Evolutionary conservation across 2,888 invertebrate genomes (phyloP).

Genomic region (Oxytorus armatus): DNA sequence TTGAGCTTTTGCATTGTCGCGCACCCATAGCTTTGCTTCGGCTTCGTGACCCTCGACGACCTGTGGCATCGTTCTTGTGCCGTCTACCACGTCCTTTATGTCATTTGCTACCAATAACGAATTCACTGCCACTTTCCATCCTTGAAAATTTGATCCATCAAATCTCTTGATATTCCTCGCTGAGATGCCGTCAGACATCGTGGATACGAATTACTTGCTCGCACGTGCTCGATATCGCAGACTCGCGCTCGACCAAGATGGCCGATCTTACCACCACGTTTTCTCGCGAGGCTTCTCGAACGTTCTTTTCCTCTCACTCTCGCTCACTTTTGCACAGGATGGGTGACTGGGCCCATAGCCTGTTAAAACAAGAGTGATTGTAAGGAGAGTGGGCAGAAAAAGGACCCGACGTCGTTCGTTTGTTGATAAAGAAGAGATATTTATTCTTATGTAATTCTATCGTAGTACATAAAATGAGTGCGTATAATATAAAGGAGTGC

Average conservation of each 20-base stretch:
- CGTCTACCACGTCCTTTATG: constrained; percentile 24
- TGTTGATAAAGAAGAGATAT: not conserved
- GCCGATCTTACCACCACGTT: constrained; percentile 18
- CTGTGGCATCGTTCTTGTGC: constrained; percentile 15
- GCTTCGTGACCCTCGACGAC: not conserved
- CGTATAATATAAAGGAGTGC: too few relatives aligned
- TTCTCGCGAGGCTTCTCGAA: constrained; percentile 6
- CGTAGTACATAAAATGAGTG: too few relatives aligned
- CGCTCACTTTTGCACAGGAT: constrained; percentile 1
- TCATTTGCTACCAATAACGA: constrained; percentile 37
- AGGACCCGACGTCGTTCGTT: not conserved
- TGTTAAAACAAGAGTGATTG: constrained; percentile 6
- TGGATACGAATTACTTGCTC: constrained; percentile 34
- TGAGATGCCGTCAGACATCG: constrained; percentile 20
- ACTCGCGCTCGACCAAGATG: constrained; percentile 12
- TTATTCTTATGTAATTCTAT: not conserved
- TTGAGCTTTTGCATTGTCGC: constrained; percentile 55
- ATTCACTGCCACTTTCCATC: constrained; percentile 22
- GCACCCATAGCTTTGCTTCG: constrained; percentile 18
- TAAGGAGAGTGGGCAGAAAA: not conserved
- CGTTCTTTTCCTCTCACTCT: not conserved
- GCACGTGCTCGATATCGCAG: not conserved
- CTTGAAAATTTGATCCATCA: constrained; percentile 31
- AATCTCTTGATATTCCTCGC: constrained; percentile 18
- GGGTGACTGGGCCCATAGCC: constrained; percentile 51